A percentile compares a stretch with the other conserved stretches of the same genome.
phyloP scores from a whole-genome alignment of 2,888 invertebrate genomes.

The Operophtera brumata region DNA sequence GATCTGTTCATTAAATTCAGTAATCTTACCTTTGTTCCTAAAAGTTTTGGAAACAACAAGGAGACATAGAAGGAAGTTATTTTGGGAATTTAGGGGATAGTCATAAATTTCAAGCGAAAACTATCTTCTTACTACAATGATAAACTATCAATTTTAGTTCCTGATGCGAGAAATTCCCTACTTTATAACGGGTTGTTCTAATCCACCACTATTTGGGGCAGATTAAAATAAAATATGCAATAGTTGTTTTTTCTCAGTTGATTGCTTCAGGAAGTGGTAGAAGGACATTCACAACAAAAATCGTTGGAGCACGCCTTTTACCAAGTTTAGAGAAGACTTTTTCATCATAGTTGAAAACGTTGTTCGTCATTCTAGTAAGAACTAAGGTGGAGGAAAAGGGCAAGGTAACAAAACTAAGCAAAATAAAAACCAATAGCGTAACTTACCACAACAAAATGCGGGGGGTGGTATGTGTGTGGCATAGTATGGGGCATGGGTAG shows the following conservation, averaged over 20 bases:
- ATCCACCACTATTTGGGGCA: not conserved
- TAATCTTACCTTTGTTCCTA: not conserved
- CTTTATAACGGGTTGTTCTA: not conserved
- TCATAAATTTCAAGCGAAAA: constrained; percentile 23
- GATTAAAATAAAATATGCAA: not conserved
- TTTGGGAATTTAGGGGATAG: not conserved
- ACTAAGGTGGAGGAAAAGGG: constrained; percentile 10
- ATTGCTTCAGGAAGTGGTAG: not conserved
- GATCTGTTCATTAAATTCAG: constrained; percentile 3
- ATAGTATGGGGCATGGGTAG: constrained; percentile 78
- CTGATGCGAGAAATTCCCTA: not conserved
- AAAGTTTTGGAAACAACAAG: not conserved
- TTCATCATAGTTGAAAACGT: not conserved
- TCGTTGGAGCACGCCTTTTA: too few relatives aligned
- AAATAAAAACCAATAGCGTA: constrained; percentile 38
- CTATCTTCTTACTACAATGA: constrained; percentile 9
- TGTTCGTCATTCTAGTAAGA: not conserved
- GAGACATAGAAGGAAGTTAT: not conserved
- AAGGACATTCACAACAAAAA: not conserved
- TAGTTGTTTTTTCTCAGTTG: not conserved
- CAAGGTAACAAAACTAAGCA: constrained; percentile 30
- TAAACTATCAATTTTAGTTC: not conserved
- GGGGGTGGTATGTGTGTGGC: constrained; percentile 79
- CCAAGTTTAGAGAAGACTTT: too few relatives aligned
- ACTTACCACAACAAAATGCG: constrained; percentile 81